A percentile compares a stretch with the other conserved stretches of the same genome.
phyloP scores from a whole-genome alignment of 2,888 invertebrate genomes.

The Argynnis bischoffii region DNA sequence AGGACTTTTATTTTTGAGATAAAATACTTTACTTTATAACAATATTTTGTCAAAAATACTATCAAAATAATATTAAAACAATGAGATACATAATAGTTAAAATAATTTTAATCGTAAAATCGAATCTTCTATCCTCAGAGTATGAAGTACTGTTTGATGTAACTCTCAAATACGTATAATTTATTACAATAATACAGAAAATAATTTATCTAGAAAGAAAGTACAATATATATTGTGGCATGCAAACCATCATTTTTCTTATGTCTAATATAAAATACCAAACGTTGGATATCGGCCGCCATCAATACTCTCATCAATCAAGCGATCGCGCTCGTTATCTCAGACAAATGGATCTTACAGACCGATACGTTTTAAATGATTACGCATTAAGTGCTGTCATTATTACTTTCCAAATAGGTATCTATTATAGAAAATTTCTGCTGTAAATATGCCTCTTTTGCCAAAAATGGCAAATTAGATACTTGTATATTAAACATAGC shows the following conservation, averaged over 20 bases:
- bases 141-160: no score
- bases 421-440: background rate
- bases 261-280: constrained; percentile 16
- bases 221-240: background rate
- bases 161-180: background rate
- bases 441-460: background rate
- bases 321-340: constrained; percentile 12
- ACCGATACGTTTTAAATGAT: constrained; percentile 16
- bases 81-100: no score
- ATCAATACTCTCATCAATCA: constrained; percentile 15
- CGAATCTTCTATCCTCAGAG: no score
- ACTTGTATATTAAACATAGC: no score
- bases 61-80: no score
- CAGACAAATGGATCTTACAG: constrained; percentile 15
- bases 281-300: constrained; percentile 15
- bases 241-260: constrained; percentile 16
- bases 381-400: constrained; percentile 16
- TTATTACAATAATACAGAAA: background rate
- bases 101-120: no score
- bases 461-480: no score
- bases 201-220: background rate
- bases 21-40: no score
- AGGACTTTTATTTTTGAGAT: no score
- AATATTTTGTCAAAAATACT: no score
- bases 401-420: background rate